phyloP scores from a whole-genome alignment of 1,140 invertebrate genomes.

The Scaptomyza pallida region DNA sequence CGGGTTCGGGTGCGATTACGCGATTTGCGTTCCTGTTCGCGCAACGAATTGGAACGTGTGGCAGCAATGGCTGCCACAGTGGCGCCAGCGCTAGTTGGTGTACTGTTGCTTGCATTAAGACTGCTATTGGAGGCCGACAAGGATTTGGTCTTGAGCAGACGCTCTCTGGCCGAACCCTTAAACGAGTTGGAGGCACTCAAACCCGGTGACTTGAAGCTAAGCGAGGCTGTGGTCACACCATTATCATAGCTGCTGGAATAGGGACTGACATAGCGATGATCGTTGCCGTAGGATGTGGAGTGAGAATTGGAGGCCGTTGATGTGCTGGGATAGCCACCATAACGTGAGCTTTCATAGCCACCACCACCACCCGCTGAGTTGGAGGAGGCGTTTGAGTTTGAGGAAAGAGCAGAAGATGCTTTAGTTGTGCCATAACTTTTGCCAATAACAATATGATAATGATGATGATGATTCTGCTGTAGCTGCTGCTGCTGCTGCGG shows the following conservation, averaged over 20 bases:
- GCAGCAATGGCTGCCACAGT: constrained; percentile 75
- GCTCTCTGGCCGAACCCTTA: constrained; percentile 56
- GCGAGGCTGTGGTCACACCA: constrained; percentile 82
- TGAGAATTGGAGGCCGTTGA: constrained; percentile 23
- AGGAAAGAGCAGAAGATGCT: constrained; percentile 60
- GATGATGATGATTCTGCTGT: constrained; percentile 44
- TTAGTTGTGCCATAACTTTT: constrained; percentile 62
- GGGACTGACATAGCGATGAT: constrained; percentile 81
- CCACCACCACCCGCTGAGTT: constrained; percentile 45
- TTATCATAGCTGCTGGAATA: constrained; percentile 82
- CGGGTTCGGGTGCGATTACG: constrained; percentile 74
- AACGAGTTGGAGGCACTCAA: constrained; percentile 68
- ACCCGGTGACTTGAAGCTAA: constrained; percentile 69
- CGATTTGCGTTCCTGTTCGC: constrained; percentile 83
- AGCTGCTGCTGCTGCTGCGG: constrained; percentile 37
- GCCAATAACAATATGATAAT: constrained; percentile 61
- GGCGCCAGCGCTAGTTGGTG: constrained; percentile 49
- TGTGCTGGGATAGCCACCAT: constrained; percentile 58
- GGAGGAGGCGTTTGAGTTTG: not conserved
- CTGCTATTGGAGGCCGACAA: constrained; percentile 75
- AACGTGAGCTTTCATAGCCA: constrained; percentile 69
- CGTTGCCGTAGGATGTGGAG: constrained; percentile 50
- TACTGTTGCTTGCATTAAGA: constrained; percentile 50
- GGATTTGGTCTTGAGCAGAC: constrained; percentile 66
- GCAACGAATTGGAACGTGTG: constrained; percentile 75